Conservation (phyloP, 2,113 vertebrate species). For the Mola mola region DNA sequence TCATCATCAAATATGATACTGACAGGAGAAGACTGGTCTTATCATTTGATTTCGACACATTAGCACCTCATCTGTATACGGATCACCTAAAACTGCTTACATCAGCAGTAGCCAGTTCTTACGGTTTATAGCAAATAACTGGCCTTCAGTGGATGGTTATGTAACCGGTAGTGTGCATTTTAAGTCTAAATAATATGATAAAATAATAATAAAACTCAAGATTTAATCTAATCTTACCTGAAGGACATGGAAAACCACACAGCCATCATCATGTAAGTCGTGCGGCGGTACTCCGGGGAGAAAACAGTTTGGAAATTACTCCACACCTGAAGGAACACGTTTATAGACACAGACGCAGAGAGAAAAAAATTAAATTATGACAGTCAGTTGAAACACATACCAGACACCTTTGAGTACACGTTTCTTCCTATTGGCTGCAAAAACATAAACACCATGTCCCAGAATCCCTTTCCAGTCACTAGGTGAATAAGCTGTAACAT, state of each 20-base stretch:
- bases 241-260: constrained; percentile 99
- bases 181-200: too few species aligned
- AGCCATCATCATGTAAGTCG: constrained; percentile 97
- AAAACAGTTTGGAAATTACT: constrained; percentile 91
- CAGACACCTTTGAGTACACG: background rate
- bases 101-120: too few species aligned
- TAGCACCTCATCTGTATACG: background rate
- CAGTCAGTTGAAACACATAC: constrained; percentile 4
- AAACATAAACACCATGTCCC: constrained; percentile 23
- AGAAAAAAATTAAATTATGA: background rate
- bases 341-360: background rate
- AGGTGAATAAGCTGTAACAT: constrained; percentile 1
- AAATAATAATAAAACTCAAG: too few species aligned
- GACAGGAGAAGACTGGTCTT: background rate
- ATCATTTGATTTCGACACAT: background rate
- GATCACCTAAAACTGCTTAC: background rate
- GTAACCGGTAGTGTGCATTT: too few species aligned
- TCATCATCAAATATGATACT: background rate
- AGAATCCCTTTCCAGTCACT: constrained; percentile 12
- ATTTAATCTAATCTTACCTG: constrained; percentile 89
- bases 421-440: constrained; percentile 5
- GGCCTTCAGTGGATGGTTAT: too few species aligned
- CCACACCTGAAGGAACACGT: constrained; percentile 84
- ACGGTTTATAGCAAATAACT: too few species aligned
- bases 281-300: constrained; percentile 88